These are phyloP conservation scores for Scylla paramamosain DNA, from an alignment of 1,140 invertebrate genomes.

Conservation along the genomic window DNA sequence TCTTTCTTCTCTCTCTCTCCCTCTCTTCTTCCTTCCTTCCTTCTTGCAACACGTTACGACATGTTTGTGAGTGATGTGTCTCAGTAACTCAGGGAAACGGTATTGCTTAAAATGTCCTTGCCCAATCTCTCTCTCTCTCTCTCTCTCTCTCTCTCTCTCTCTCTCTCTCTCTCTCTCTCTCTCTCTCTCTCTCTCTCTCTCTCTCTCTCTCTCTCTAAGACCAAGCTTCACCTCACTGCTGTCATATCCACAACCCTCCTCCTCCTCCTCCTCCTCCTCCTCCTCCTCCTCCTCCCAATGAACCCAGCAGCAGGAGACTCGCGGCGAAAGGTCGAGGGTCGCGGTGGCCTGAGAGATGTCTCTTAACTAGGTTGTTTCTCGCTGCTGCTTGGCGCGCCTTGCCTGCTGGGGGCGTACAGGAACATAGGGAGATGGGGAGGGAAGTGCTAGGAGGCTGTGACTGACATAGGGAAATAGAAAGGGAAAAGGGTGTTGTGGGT, in stretches of 20 bases:
- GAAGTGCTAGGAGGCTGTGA: too few relatives aligned
- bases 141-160: slow-evolving; percentile 42
- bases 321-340: background rate
- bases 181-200: too few relatives aligned
- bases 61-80: too few relatives aligned
- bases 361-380: background rate
- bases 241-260: background rate
- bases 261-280: background rate
- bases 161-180: slow-evolving; percentile 35
- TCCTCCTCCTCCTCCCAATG: background rate
- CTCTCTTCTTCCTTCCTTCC: background rate
- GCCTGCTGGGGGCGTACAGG: background rate
- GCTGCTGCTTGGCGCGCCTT: too few relatives aligned
- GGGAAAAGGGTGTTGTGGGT: too few relatives aligned
- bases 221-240: background rate
- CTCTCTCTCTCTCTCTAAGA: background rate
- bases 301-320: slow-evolving; percentile 6
- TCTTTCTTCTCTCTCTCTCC: background rate
- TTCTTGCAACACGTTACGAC: background rate
- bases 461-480: too few relatives aligned
- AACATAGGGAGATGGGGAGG: background rate
- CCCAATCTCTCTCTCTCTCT: background rate
- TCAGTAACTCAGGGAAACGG: background rate
- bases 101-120: background rate
- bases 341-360: background rate